These are phyloP conservation scores for Larimichthys crocea DNA, from an alignment of 2,113 vertebrate species.

Conservation along the genomic window DNA sequence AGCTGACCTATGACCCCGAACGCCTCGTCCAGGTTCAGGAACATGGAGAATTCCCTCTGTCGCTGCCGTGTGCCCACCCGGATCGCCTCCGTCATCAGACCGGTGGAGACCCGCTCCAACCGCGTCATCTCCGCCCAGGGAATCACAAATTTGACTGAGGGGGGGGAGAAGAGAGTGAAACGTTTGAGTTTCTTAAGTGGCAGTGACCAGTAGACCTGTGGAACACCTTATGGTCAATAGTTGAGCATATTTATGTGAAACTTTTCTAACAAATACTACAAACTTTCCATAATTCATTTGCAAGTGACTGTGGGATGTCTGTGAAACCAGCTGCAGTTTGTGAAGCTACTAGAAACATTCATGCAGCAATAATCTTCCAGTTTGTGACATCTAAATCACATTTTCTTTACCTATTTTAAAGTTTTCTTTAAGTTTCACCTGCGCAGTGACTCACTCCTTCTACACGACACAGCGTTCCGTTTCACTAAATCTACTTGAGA, in stretches of 20 bases:
- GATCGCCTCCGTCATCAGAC: slow-evolving; percentile 91
- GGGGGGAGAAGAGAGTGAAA: background rate
- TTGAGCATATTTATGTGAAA: background rate
- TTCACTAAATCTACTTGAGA: no score
- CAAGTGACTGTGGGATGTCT: no score
- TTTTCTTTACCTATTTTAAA: background rate
- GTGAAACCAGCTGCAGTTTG: no score
- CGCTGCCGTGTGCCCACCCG: slow-evolving; percentile 88
- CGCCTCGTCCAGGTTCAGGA: slow-evolving; percentile 90
- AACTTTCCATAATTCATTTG: no score
- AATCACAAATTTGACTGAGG: slow-evolving; percentile 91
- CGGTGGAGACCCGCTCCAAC: slow-evolving; percentile 91
- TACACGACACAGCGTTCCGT: no score
- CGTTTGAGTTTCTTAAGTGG: background rate
- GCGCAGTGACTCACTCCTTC: no score
- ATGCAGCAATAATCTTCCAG: background rate
- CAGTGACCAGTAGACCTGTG: background rate
- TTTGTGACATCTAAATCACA: background rate
- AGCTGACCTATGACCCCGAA: slow-evolving; percentile 94
- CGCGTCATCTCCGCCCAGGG: slow-evolving; percentile 95
- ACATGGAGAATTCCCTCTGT: slow-evolving; percentile 96
- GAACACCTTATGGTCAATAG: background rate
- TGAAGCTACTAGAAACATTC: no score
- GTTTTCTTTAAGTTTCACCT: background rate
- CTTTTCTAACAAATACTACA: background rate